Base-by-base conservation (phyloP, 2,797 vertebrate genomes). In the Loriculus beryllinus region DNA sequence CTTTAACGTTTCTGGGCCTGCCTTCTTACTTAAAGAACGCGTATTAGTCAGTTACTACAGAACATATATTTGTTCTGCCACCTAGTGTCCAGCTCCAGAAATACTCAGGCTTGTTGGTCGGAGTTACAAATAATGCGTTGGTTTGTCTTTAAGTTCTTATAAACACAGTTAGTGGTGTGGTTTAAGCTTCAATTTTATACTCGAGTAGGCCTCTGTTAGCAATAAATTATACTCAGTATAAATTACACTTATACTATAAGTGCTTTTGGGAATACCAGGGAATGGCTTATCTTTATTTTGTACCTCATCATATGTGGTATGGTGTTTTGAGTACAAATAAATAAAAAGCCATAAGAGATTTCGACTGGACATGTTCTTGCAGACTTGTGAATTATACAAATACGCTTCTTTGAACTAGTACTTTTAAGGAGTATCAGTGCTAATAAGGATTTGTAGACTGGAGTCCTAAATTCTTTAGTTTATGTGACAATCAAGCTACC, bases 61-160 rank as follows among this genome's bases (percentile, higher is more conserved):
- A 87, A 67, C 0, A 0, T 78, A 25, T 78, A 83, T 89, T 94
- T 92, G n/a, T 93, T 92, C 89, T 94, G 96, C 95, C 93, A 96
- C 52, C 95, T 97, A 90, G 94, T 70, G 96, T 82, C 84, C 87
- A 72, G n/a, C n/a, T 57, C 51, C 42, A 63, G 82, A 69, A 89
- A 49, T 63, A 78, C 72, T 52, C 56, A 63, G 70, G 52, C 31
- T n/a, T n/a, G 31, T n/a, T 31, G 52, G 8, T n/a, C n/a, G n/a
- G 49, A 51, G 52, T 54, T n/a, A 7, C 5, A n/a, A 57, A 23
- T 47, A 40, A n/a, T 16, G 62, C 40, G 7, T 15, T 70, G 31
- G 39, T 84, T 87, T 77, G 59, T 39, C 6, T 80, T 45, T 28
- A 51, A 59, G n/a, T 71, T 54, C 31, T 62, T 77, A 33, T 16